Evolutionary conservation across 2,888 invertebrate genomes (phyloP), one percentile per base, ranked within the genome.

Genomic region (Malthinus flaveolus): DNA sequence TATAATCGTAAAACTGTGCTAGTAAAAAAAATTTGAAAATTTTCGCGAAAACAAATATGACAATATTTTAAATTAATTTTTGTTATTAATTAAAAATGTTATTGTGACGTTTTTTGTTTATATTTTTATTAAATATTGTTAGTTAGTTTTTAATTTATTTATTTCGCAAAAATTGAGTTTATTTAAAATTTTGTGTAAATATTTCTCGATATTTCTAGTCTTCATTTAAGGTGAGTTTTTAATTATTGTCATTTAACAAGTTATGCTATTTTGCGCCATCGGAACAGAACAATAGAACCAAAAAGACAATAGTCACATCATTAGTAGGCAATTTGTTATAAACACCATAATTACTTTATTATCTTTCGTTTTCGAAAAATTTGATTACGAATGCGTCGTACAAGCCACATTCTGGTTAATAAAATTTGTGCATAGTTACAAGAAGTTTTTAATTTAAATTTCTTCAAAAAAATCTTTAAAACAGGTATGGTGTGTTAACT

Each of bases 141-240:
- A 53, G 15, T 49, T 53, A 37, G 47, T 33, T 56, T 42, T 56
- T 56, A 59, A 59, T 59, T 59, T 53, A 52, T 59, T 59, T 61
- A 36, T 56, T 37, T 15, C 15, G n/a, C 46, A 58, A 39, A 12
- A 46, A 32, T 56, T 51, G 46, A 23, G 23, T 23, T 23, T 23
- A 23, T 53, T 52, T 49, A 32, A 31, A 15, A 39, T 50, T 32
- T 55, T 44, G 56, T 60, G 56, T 56, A 61, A 61, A 49, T 57
- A 50, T 42, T 46, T 61, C 61, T 61, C 57, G 61, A 49, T 57
- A 50, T 42, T 46, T 61, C 61, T 61, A 61, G 61, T 61, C 61
- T 36, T 49, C 47, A 50, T 32, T 33, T 49, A 57, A 61, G 56
- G 57, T 61, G 57, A 61, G 61, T 23, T 23, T 23, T 23, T 23